Evolutionary conservation across 2,797 vertebrate genomes (phyloP), one percentile per base, ranked within the genome.

Genomic region (Thamnophis elegans): DNA sequence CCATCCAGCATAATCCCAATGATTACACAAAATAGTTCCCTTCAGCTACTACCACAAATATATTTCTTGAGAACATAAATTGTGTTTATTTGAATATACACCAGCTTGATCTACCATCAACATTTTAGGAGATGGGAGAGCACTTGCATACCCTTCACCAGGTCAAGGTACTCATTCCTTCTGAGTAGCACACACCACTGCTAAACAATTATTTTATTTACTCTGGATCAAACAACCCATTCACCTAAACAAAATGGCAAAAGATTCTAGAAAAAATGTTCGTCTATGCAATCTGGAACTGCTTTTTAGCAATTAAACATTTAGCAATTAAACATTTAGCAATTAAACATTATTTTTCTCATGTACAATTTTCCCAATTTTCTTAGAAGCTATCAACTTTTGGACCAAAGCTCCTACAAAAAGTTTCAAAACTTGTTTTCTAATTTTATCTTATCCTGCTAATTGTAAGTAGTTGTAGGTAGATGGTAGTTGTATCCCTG

Each of bases 1-100:
- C 47, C 53, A 32, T 89, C 13, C 93, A 47, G 93, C 60, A 93
- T 89, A 87, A 6, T 28, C 85, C 28, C 51, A 87, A 58, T 58
- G 88, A 32, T 59, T 91, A 26, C 85, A 4, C 36, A 11, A 12
- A 22, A 5, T 91, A 88, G 92, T 26, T 47, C 55, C 25, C n/a
- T 73, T 87, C 82, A 42, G 11, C 13, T 88, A 85, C 25, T 58
- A 93, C 25, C 90, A 18, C 51, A 28, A 89, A 65, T 13, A 4
- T 59, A 12, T 8, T 25, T 51, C 22, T 18, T 42, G 36, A 54
- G 9, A 78, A 78, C 20, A 78, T 78, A 42, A 78, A 11, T 78
- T 42, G 36, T 47, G 42, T 89, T 90, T 26, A 7, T 91, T 47
- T 85, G 42, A 89, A 7, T 14, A 54, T 62, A 89, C 5, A 91